Base-by-base conservation (phyloP, 2,888 invertebrate genomes). In the Cremastinae sp. region DNA sequence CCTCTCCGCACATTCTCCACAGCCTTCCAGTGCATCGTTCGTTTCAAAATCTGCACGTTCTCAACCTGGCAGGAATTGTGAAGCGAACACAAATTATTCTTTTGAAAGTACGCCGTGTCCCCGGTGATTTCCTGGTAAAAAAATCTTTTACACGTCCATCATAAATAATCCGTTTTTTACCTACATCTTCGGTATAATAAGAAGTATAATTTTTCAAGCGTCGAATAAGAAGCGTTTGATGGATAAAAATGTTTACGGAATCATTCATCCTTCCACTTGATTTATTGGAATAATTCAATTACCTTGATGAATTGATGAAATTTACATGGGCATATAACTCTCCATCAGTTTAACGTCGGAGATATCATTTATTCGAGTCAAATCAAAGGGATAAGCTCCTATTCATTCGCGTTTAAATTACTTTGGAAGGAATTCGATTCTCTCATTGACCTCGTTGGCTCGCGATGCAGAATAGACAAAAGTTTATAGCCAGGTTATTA, bases 31-130 rank as follows among this genome's bases (percentile, higher is more conserved):
- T 28, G 28, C 41, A 35, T 56, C n/a, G n/a, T 58, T 58, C 75
- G 43, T 68, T 64, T 68, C 75, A 69, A 55, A 49, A 12, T 70
- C 55, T 58, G 61, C 59, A 65, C 65, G 45, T 47, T 70, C 47
- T 22, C 28, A 55, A 65, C 65, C 65, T 59, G 74, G 45, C 58
- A 65, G 70, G 2, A 45, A 64, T 53, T 61, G 22, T 53, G 53
- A 70, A 68, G 73, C 64, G 64, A 59, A 64, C 69, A 74, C n/a
- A 69, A 59, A 75, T 65, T 65, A 61, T 75, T 75, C 65, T 70
- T 71, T 71, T 65, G 71, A 64, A 69, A 51, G 47, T 58, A 49
- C 37, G 56, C 55, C 58, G 43, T 49, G 58, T 59, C 68, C 39
- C 35, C 14, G 16, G 28, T 16, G 9, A 7, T 47, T 18, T 10